Evolutionary conservation across 2,113 vertebrate species (phyloP).

Genomic region (Tapirus terrestris): DNA sequence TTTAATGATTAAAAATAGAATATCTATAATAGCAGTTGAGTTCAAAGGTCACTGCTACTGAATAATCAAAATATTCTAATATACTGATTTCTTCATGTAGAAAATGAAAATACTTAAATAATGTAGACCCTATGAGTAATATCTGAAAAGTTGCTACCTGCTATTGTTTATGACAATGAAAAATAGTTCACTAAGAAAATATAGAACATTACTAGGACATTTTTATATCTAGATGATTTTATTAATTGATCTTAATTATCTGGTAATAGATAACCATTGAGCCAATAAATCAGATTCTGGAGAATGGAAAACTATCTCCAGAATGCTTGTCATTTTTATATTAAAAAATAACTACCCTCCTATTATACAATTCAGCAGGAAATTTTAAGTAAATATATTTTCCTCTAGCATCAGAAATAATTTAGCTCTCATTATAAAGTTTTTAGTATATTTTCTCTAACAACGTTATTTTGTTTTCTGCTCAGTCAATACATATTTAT

Average conservation of each 20-base stretch:
- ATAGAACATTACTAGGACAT: neutral
- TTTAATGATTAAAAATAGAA: neutral
- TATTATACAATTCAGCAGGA: neutral
- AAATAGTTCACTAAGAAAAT: neutral
- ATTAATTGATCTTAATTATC: neutral
- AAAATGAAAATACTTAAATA: neutral
- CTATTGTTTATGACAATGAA: neutral
- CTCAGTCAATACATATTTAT: neutral
- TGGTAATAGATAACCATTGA: neutral
- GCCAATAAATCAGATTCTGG: neutral
- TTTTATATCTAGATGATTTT: neutral
- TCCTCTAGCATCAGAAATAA: neutral
- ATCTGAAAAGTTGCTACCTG: neutral
- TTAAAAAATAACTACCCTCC: neutral
- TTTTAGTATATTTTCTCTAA: neutral
- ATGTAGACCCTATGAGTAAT: neutral
- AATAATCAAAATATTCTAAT: neutral
- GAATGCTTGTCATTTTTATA: neutral
- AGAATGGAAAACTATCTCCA: neutral
- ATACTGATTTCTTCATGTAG: neutral
- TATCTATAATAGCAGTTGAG: neutral
- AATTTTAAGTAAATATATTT: neutral
- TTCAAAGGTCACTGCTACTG: neutral
- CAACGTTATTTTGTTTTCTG: neutral
- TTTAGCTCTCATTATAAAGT: neutral